Conservation (phyloP, 2,888 invertebrate species). For the Drosophila picticornis region DNA sequence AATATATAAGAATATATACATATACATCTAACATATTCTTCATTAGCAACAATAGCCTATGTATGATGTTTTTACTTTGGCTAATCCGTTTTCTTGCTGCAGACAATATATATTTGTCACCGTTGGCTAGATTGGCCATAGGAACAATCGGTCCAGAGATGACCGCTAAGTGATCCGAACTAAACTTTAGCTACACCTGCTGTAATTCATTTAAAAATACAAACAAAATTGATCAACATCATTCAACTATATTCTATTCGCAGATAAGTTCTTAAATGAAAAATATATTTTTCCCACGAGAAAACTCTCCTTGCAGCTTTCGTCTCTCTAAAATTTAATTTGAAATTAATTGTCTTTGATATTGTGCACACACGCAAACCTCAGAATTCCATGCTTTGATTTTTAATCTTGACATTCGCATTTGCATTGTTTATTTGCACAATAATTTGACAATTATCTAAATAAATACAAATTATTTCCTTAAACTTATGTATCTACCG, state of each 20-base stretch:
- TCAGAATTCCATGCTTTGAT: background rate
- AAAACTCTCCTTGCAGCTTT: background rate
- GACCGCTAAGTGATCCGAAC: background rate
- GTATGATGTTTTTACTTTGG: background rate
- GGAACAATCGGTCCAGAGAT: background rate
- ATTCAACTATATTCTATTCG: background rate
- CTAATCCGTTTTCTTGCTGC: background rate
- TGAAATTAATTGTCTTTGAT: background rate
- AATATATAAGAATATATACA: background rate
- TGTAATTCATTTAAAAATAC: background rate
- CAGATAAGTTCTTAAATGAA: background rate
- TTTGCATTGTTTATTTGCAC: background rate
- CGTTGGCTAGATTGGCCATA: too few relatives aligned
- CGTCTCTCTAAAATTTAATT: rapidly evolving
- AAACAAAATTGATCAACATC: background rate
- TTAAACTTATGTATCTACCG: background rate
- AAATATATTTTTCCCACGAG: background rate
- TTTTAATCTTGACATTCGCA: background rate
- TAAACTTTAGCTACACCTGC: background rate
- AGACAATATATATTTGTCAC: background rate
- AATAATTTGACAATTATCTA: background rate
- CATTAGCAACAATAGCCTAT: background rate
- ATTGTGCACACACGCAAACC: background rate
- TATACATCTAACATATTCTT: background rate
- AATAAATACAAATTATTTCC: background rate